Percentiles rank a stretch among this genome's conserved stretches.
Evolutionary conservation across 2,113 vertebrate genomes (phyloP).

Genomic region (Pogonocichla stellata): DNA sequence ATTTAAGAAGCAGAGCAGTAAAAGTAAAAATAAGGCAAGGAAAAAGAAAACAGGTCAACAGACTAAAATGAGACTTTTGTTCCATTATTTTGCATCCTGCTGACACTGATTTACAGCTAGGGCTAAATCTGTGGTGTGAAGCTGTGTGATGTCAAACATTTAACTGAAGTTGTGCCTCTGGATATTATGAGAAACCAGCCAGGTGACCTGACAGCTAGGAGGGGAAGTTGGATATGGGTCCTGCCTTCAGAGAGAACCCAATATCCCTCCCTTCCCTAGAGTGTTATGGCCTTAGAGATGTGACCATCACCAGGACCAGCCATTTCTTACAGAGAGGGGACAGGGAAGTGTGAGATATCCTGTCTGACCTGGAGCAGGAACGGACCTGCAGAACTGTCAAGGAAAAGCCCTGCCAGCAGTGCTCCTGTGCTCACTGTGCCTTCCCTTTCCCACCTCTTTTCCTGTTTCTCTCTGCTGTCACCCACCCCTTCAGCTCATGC

Average conservation of each 20-base stretch:
- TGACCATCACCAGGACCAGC: background rate
- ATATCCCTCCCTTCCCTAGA: background rate
- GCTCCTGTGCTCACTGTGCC: background rate
- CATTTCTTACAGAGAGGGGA: background rate
- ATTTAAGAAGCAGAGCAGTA: background rate
- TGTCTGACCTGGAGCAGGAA: background rate
- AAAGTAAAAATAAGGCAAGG: background rate
- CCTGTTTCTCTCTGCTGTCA: background rate
- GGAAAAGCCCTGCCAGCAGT: background rate
- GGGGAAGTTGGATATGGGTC: background rate
- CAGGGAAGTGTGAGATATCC: background rate
- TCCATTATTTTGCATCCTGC: background rate
- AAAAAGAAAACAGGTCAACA: background rate
- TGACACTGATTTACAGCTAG: background rate
- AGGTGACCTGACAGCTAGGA: background rate
- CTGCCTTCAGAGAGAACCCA: background rate
- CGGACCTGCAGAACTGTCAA: background rate
- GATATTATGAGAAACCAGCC: background rate
- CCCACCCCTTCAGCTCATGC: accelerated
- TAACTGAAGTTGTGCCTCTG: background rate
- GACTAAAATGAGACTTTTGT: background rate
- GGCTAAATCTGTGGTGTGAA: background rate
- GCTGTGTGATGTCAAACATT: background rate
- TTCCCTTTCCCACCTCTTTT: background rate
- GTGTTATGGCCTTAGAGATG: background rate